Base-by-base conservation (phyloP, 37 sponge, comb jelly and placozoan genomes). In the Beroe forskalii region DNA sequence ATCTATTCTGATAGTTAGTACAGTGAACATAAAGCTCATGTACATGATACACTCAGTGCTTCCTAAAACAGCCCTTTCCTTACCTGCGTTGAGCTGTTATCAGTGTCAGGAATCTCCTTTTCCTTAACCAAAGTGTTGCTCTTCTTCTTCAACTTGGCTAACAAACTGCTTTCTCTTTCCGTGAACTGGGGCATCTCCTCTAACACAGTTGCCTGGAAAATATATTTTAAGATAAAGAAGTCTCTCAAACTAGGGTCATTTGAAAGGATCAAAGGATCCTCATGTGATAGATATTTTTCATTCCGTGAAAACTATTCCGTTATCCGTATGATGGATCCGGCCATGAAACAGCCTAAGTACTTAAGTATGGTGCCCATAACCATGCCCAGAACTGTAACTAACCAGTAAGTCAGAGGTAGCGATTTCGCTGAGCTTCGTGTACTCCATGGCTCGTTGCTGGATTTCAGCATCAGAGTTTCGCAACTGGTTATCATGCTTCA, bases 101-200 rank as follows among this genome's bases (percentile, higher is more conserved):
- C 62, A 24, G 27, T 76, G 86, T 89, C 40, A 12, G 43, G 89
- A 42, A 83, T n/a, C 1, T 42, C 67, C 41, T 27, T 23, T 22
- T 90, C 62, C 24, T 35, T 89, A 6, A 89, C 62, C 12, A 89
- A 8, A 61, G 89, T 89, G 35, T 62, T 89, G 33, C 92, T 96
- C 83, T 94, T 95, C 92, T 95, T 92, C 90, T 94, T 92, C 37
- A 97, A 93, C 62, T 95, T 97, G 25, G 94, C 93, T 32, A 97
- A 92, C 12, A 97, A 91, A 37, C 93, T 67, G 41, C 94, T 93
- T 86, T 94, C 97, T n/a, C 92, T 90, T 63, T 97, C 97, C 0
- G 97, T 95, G 76, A 95, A 97, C 8, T 94, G 92, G 17, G 97
- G 97, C 97, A 97, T 97, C 91, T 94, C 97, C 40, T 97, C 95